Evolutionary conservation across 1,140 invertebrate species (phyloP).

Genomic region (Pseudomyrmex concolor): DNA sequence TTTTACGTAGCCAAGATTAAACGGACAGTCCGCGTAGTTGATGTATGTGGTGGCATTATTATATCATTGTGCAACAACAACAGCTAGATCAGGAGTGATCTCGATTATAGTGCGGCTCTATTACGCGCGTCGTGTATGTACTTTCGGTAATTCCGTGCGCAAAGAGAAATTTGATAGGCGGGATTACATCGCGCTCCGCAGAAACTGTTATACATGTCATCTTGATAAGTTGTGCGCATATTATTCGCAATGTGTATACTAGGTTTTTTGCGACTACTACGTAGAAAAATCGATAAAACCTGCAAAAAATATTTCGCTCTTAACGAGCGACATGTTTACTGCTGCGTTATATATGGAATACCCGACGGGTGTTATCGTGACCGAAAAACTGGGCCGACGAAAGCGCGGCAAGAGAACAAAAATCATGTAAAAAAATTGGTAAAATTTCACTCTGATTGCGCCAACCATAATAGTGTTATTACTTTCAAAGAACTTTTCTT

Average conservation of each 20-base stretch:
- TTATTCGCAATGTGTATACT: background rate
- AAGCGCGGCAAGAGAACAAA: background rate
- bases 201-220: background rate
- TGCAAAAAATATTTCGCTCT: constrained; percentile 37
- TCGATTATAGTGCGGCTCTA: constrained; percentile 41
- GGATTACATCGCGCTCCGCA: background rate
- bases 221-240: constrained; percentile 28
- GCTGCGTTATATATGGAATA: background rate
- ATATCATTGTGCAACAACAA: constrained; percentile 49
- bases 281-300: constrained; percentile 15
- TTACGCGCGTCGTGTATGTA: constrained; percentile 26
- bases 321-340: constrained; percentile 38
- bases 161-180: constrained; percentile 53
- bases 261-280: background rate
- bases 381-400: constrained; percentile 32
- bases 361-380: constrained; percentile 27
- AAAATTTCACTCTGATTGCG: constrained; percentile 49
- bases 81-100: constrained; percentile 45
- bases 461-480: constrained; percentile 46
- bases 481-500: constrained; percentile 49
- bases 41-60: constrained; percentile 30
- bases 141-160: constrained; percentile 37
- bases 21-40: constrained; percentile 33
- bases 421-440: background rate
- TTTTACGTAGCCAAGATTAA: constrained; percentile 33